A percentile compares a stretch with the other conserved stretches of the same genome.
Conservation (phyloP, 2,797 vertebrate species). For the Rhadinocentrus ornatus region DNA sequence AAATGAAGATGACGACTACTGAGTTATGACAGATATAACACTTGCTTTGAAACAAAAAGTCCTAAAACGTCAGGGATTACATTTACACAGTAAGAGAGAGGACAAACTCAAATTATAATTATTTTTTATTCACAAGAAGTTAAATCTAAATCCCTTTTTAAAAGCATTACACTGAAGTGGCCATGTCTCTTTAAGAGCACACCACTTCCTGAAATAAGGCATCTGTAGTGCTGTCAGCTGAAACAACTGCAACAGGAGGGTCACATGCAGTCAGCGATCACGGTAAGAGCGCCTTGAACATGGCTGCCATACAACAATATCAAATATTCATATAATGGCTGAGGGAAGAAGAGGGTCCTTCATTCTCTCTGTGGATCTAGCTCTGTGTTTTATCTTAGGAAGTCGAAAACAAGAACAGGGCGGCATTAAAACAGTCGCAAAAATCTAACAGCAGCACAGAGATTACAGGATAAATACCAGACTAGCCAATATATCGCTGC, state of each 20-base stretch:
- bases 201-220: conserved; percentile 77
- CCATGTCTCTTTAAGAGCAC: conserved; percentile 32
- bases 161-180: conserved; percentile 39
- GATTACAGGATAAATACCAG: conserved; percentile 43
- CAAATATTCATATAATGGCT: conserved; percentile 7
- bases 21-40: conserved; percentile 13
- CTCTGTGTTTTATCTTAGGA: conserved; percentile 4
- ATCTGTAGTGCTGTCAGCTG: conserved; percentile 71
- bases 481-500: conserved; percentile 23
- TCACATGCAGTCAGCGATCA: conserved; percentile 36
- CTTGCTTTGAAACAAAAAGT: conserved; percentile 4
- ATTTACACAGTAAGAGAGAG: conserved; percentile 18
- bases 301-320: conserved; percentile 38
- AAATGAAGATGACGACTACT: not conserved
- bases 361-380: not conserved
- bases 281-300: conserved; percentile 22
- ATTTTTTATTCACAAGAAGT: conserved; percentile 45
- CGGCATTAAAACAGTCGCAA: conserved; percentile 16
- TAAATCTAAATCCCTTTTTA: conserved; percentile 55
- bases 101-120: conserved; percentile 44
- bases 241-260: conserved; percentile 39
- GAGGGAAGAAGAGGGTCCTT: conserved; percentile 5
- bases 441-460: conserved; percentile 33
- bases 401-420: conserved; percentile 21
- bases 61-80: conserved; percentile 31